Base-by-base conservation (phyloP, 2,113 vertebrate species). In the Anarrhichthys ocellatus region DNA sequence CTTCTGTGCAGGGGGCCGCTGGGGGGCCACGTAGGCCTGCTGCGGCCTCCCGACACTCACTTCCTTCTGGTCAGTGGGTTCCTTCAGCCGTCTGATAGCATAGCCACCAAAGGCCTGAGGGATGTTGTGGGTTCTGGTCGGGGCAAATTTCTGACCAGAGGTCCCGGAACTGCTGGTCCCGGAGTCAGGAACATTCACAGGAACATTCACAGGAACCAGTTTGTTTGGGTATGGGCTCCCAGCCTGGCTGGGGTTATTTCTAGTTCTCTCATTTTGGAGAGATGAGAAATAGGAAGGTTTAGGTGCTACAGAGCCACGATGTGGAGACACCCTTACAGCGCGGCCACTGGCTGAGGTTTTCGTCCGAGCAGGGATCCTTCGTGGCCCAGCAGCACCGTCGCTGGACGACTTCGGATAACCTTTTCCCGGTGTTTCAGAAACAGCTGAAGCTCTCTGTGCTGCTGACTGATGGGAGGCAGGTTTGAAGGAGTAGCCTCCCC, bases 51-150 rank as follows among this genome's bases (percentile, higher is more conserved):
- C 13, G n/a, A 40, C 9, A 0, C 4, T 6, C 14, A 0, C 50
- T 8, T 34, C 4, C 17, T 17, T 14, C 78, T 67, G 59, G 2
- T 42, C 22, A 3, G 50, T 18, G 10, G 83, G 62, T 0, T 54
- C 7, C 0, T 2, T 76, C 50, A 78, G 76, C 15, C 92, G 80
- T 24, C 81, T 88, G 70, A 94, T 92, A 0, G 74, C 5, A 0
- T 0, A 63, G 10, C 91, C 92, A 0, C 92, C 90, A 0, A 79
- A 86, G 5, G 0, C 6, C 0, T 64, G 0, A 0, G 91, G 93
- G 78, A 94, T 87, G 0, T 1, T 22, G 24, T 69, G 1, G 34
- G 15, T n/a, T 13, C 3, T 65, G 0, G 50, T 76, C 3, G 80
- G 88, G 24, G 81, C 74, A 0, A 67, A 87, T 1, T 3, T 40